These are phyloP conservation scores for Zapornia atra DNA, from an alignment of 2,113 vertebrate genomes.

Conservation along the genomic window DNA sequence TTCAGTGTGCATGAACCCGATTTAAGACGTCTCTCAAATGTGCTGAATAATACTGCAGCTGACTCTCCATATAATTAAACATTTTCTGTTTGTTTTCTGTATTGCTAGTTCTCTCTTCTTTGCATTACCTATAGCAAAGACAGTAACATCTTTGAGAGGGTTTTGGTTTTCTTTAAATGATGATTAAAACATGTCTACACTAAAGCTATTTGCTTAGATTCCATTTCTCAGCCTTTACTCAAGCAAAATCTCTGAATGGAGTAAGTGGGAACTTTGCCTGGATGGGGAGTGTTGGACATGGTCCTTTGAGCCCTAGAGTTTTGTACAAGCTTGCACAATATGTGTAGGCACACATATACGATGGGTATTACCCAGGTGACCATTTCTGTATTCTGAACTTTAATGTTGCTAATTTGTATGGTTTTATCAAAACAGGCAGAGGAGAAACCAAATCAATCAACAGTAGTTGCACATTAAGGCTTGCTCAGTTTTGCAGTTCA, in stretches of 20 bases:
- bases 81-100: not conserved
- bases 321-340: not conserved
- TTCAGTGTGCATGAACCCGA: fast-evolving
- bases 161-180: not conserved
- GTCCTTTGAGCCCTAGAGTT: not conserved
- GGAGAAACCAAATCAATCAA: not conserved
- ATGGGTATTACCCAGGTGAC: not conserved
- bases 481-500: not conserved
- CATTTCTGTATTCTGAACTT: not conserved
- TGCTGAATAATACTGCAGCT: not conserved
- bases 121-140: not conserved
- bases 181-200: not conserved
- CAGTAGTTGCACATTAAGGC: not conserved
- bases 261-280: not conserved
- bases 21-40: not conserved
- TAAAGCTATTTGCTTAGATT: not conserved
- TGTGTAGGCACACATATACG: not conserved
- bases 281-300: not conserved
- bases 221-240: not conserved
- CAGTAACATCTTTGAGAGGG: not conserved
- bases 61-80: not conserved
- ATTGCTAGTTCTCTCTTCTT: not conserved
- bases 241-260: not conserved
- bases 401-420: not conserved
- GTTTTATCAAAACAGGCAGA: not conserved